These are phyloP conservation scores for Siniperca obscura DNA, from an alignment of 2,797 vertebrate genomes.

Conservation along the genomic window DNA sequence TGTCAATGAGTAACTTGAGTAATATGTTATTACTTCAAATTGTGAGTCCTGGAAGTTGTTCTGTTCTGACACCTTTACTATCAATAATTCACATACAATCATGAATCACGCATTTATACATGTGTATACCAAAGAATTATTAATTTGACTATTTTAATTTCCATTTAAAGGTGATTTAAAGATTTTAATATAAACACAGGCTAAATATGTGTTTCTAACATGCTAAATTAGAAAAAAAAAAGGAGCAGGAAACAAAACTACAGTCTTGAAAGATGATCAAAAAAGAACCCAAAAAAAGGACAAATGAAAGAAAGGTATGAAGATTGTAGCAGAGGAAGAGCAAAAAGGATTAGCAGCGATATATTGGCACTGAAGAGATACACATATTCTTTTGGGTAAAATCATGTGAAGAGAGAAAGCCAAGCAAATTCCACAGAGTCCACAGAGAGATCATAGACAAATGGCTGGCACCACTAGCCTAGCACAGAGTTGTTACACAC, in stretches of 20 bases:
- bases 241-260: background rate
- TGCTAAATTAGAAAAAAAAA: background rate
- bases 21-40: background rate
- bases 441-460: slow-evolving; percentile 59
- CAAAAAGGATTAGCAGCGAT: slow-evolving; percentile 24
- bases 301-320: slow-evolving; percentile 9
- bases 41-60: background rate
- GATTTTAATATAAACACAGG: background rate
- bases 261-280: background rate
- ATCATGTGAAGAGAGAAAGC: slow-evolving; percentile 43
- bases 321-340: background rate
- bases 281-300: background rate
- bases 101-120: background rate
- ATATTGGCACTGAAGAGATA: slow-evolving; percentile 28
- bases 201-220: background rate
- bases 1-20: slow-evolving; percentile 1
- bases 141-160: background rate
- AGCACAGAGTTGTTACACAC: slow-evolving; percentile 25
- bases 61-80: background rate
- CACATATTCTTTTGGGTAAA: slow-evolving; percentile 52
- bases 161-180: background rate
- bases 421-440: slow-evolving; percentile 51
- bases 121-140: background rate
- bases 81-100: background rate
- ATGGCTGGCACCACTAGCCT: slow-evolving; percentile 49